Evolutionary conservation across 2,888 invertebrate genomes (phyloP).

Genomic region (Caenorhabditis uteleia): DNA sequence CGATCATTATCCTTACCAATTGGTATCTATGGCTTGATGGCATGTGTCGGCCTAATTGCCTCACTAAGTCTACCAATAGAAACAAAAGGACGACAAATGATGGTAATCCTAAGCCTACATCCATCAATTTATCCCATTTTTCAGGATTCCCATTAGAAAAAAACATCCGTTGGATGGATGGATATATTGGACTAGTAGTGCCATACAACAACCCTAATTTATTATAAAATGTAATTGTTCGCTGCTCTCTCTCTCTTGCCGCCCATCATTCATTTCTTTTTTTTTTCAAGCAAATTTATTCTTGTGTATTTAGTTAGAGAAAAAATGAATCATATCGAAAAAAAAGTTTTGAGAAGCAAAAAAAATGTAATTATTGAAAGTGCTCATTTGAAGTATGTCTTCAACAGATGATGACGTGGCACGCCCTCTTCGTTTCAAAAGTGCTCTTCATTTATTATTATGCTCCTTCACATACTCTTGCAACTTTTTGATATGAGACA

Average conservation of each 20-base stretch:
- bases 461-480: too few relatives aligned
- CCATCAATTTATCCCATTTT: background rate
- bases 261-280: too few relatives aligned
- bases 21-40: conserved; percentile 81
- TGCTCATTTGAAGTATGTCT: too few relatives aligned
- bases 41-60: conserved; percentile 80
- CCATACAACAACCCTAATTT: conserved; percentile 21
- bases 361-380: too few relatives aligned
- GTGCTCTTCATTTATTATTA: too few relatives aligned
- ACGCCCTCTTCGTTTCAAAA: too few relatives aligned
- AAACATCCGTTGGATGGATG: background rate
- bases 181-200: conserved; percentile 1
- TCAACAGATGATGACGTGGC: too few relatives aligned
- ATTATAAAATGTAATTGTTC: conserved; percentile 39
- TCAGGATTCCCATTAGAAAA: conserved; percentile 24
- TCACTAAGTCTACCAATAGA: conserved; percentile 85
- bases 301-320: too few relatives aligned
- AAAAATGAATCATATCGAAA: too few relatives aligned
- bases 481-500: too few relatives aligned
- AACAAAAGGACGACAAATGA: conserved; percentile 79
- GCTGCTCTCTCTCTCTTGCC: background rate
- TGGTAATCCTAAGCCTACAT: conserved; percentile 14
- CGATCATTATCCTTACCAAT: conserved; percentile 80
- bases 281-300: too few relatives aligned
- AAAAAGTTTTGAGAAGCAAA: too few relatives aligned